Base-by-base conservation (phyloP, 2,797 vertebrate species). In the Onychomys arenicola region DNA sequence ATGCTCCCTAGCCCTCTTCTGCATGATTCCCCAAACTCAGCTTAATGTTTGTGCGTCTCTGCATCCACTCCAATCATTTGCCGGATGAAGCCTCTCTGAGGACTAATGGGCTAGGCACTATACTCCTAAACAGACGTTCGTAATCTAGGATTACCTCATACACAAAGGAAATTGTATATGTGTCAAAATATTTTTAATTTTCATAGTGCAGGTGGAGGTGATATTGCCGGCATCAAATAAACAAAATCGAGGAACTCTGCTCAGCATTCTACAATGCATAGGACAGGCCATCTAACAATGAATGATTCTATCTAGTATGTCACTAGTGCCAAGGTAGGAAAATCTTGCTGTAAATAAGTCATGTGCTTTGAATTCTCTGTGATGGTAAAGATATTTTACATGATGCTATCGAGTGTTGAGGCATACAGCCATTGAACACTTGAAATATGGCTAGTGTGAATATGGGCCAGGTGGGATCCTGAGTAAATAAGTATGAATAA, bases 401-500 rank as follows among this genome's bases (percentile, higher is more conserved):
- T 77, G 71, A 12, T 40, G 2, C 63, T 90, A 16, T 71, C 32
- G 59, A 67, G 55, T 81, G 73, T n/a, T 2, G 17, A 81, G 6
- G 0, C 59, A 49, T 73, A 23, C 59, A 40, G 29, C 76, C 93
- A 25, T 52, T 61, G 46, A 94, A 63, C 12, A 7, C 52, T 82
- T 85, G 37, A 96, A 85, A 95, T 90, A 71, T 69, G 21, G 59
- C 67, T 83, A 32, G 23, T 63, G 37, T 82, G n/a, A 69, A 29
- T 80, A 5, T 89, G 8, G 16, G 32, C 49, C 76, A 93, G 8
- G 32, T 93, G 59, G 57, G 37, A 83, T 57, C 32, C n/a, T 49
- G 4, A 89, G 59, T 8, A 94, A 81, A 61, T 95, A 94, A 90
- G 43, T 88, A 59, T n/a, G 43, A 95, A 73, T 91, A 82, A 86